Conservation (phyloP, 2,888 invertebrate genomes). For the Timema podura region DNA sequence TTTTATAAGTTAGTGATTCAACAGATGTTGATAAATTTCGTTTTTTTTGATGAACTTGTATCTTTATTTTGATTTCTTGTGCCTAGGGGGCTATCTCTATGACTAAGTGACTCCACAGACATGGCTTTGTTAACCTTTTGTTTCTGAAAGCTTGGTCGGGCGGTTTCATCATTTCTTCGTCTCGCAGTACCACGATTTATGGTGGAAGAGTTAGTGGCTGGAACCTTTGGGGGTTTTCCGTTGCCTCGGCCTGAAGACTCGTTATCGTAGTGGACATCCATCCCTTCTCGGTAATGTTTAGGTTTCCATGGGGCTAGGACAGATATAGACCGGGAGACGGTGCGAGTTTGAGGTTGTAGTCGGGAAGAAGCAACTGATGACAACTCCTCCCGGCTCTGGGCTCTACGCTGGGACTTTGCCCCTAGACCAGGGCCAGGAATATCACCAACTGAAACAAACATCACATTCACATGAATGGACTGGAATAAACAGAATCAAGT, state of each 20-base stretch:
- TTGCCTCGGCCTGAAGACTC: conserved; percentile 37
- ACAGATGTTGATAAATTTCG: conserved; percentile 23
- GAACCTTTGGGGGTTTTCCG: conserved; percentile 30
- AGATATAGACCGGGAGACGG: conserved; percentile 72
- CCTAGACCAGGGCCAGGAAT: conserved; percentile 58
- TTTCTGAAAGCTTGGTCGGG: conserved; percentile 11
- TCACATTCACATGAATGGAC: conserved; percentile 15
- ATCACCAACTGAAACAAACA: conserved; percentile 62
- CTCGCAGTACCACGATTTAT: conserved; percentile 40
- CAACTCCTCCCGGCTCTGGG: conserved; percentile 71
- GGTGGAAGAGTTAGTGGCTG: conserved; percentile 42
- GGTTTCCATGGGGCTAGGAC: conserved; percentile 83
- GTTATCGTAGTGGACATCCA: conserved; percentile 53
- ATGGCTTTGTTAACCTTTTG: conserved; percentile 22
- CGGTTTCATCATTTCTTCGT: conserved; percentile 9
- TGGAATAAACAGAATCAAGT: neutral
- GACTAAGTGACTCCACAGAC: conserved; percentile 25
- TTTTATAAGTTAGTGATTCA: conserved; percentile 37
- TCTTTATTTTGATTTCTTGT: neutral
- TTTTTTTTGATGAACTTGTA: neutral
- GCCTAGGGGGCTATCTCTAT: conserved; percentile 15
- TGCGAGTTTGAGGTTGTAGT: conserved; percentile 60
- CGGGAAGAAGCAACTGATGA: conserved; percentile 58
- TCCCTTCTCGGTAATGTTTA: conserved; percentile 64
- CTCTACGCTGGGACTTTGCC: conserved; percentile 42